Conservation (phyloP, 2,888 invertebrate species). For the Willowsia nigromaculata region DNA sequence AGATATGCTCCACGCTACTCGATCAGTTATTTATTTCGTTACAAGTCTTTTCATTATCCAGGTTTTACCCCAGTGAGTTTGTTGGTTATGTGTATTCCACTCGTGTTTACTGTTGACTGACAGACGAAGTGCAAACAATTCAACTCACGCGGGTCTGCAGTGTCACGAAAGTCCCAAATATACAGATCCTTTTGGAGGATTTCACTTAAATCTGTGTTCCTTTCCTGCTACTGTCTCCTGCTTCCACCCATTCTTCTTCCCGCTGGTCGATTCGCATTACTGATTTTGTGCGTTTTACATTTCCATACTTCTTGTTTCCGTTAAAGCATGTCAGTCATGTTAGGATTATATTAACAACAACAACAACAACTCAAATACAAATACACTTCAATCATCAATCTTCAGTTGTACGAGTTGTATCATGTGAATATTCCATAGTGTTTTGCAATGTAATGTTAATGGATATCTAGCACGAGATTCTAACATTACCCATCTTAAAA, state of each 20-base stretch:
- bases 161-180: neutral
- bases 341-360: neutral
- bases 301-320: neutral
- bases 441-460: slow-evolving; percentile 43
- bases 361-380: too few relatives aligned
- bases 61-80: neutral
- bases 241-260: neutral
- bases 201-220: neutral
- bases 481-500: slow-evolving; percentile 24
- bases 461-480: slow-evolving; percentile 48
- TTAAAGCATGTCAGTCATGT: neutral
- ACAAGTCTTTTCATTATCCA: too few relatives aligned
- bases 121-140: neutral
- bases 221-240: neutral
- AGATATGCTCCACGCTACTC: too few relatives aligned
- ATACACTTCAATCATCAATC: too few relatives aligned
- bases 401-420: too few relatives aligned
- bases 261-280: neutral
- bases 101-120: neutral
- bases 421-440: neutral
- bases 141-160: neutral
- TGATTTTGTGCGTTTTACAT: neutral
- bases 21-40: too few relatives aligned
- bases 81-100: neutral
- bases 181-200: neutral